A percentile compares a stretch with the other conserved stretches of the same genome.
phyloP scores from a whole-genome alignment of 2,888 invertebrate genomes.

The Polietes domitor region DNA sequence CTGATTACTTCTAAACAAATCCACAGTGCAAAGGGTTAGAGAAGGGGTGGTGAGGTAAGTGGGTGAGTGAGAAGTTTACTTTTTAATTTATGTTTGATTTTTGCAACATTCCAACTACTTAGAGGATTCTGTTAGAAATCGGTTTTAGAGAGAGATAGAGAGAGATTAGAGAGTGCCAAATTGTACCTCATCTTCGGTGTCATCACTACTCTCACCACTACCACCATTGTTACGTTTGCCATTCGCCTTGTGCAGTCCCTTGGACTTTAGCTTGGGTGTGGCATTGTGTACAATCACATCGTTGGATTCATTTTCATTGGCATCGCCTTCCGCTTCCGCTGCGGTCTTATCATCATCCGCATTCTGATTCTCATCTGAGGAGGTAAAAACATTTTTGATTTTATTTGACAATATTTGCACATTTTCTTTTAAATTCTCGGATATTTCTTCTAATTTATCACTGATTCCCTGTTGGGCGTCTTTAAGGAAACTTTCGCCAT shows the following conservation, averaged over 20 bases:
- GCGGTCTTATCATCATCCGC: conserved; percentile 32
- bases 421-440: conserved; percentile 57
- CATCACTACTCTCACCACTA: conserved; percentile 53
- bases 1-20: conserved; percentile 17
- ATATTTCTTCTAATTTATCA: conserved; percentile 56
- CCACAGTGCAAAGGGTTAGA: conserved; percentile 24
- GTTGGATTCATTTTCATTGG: conserved; percentile 13
- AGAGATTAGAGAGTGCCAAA: conserved; percentile 78
- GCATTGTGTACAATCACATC: conserved; percentile 27
- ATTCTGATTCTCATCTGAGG: not conserved
- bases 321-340: not conserved
- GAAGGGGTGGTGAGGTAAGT: conserved; percentile 15
- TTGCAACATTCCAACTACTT: conserved; percentile 41
- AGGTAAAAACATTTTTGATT: conserved; percentile 55
- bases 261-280: not conserved
- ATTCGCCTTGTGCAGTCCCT: not conserved
- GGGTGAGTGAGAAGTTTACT: not conserved
- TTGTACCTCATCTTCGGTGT: conserved; percentile 79
- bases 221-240: not conserved
- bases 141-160: conserved; percentile 45
- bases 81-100: conserved; percentile 15
- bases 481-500: conserved; percentile 5
- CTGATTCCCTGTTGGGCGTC: conserved; percentile 19
- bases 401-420: conserved; percentile 46
- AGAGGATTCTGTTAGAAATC: conserved; percentile 18